Base-by-base conservation (phyloP, 2,797 vertebrate species). In the Knipowitschia caucasica region DNA sequence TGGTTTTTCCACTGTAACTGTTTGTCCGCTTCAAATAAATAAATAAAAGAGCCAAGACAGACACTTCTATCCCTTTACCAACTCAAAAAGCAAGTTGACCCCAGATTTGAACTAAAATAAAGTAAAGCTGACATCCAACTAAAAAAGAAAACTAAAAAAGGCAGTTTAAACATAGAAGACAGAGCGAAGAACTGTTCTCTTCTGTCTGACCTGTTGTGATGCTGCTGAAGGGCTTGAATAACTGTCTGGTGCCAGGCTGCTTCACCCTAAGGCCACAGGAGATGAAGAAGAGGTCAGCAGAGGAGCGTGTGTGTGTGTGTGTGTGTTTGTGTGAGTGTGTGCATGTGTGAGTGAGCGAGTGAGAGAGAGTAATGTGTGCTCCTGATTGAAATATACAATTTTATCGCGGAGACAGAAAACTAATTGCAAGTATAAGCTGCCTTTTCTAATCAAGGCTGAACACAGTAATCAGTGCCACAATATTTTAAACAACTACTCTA, bases 181-280 rank as follows among this genome's bases (percentile, higher is more conserved):
- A 66, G 40, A 49, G 39, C 39, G 39, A 59, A 34, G 38, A 51
- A 24, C 50, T 56, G 49, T 36, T 27, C 61, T 72, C 35, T 63
- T 64, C 29, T 56, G 51, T 70, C 65, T 83, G 88, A 89, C 88
- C 82, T 88, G 85, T 84, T 83, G 78, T 71, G 82, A 84, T 58
- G 77, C 62, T 51, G 87, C 88, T 87, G 63, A 52, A 77, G 86
- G 89, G 82, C 67, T 88, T 86, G 68, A 91, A 91, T 91, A 91
- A 89, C 88, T 91, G 88, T 88, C 88, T 91, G 90, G 90, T 91
- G 91, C 91, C 91, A 91, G 76, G 83, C 88, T 86, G 86, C 83
- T 80, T 91, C 73, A 76, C 88, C 86, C 83, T 67, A 75, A 85
- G 80, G 86, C 88, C 85, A 88, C 84, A 82, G 82, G 88, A 88